A percentile compares a stretch with the other conserved stretches of the same genome.
Conservation (phyloP, 1,140 invertebrate species). For the Mactra quadrangularis region DNA sequence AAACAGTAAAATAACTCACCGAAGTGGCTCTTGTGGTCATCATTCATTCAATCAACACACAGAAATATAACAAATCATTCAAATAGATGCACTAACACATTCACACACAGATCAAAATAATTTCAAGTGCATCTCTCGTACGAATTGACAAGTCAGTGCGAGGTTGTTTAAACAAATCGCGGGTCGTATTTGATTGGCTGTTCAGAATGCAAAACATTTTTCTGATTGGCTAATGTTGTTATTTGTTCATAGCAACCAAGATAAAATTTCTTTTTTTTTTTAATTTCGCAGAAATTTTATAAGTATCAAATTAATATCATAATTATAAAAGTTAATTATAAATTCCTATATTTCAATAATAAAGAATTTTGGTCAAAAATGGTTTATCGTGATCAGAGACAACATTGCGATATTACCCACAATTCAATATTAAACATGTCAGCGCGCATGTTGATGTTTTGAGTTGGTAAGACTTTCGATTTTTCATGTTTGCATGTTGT, state of each 20-base stretch:
- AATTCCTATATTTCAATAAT: too few relatives aligned
- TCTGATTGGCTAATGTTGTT: slow-evolving; percentile 69
- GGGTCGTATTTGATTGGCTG: slow-evolving; percentile 69
- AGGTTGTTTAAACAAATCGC: slow-evolving; percentile 70
- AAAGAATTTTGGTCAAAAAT: too few relatives aligned
- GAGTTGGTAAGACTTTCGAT: too few relatives aligned
- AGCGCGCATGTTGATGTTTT: too few relatives aligned
- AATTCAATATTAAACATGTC: too few relatives aligned
- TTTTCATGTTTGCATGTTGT: too few relatives aligned
- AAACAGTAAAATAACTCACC: slow-evolving; percentile 61
- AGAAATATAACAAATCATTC: slow-evolving; percentile 58
- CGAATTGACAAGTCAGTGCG: slow-evolving; percentile 61
- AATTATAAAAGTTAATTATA: too few relatives aligned
- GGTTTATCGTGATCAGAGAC: too few relatives aligned
- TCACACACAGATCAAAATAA: slow-evolving; percentile 59
- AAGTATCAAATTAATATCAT: too few relatives aligned
- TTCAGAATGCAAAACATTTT: slow-evolving; percentile 63
- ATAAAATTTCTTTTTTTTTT: neutral
- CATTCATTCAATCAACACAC: slow-evolving; percentile 29
- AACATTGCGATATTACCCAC: too few relatives aligned
- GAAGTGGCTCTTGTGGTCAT: slow-evolving; percentile 69
- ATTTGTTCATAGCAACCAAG: slow-evolving; percentile 59
- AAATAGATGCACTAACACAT: slow-evolving; percentile 24
- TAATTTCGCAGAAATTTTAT: too few relatives aligned
- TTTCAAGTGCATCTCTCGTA: slow-evolving; percentile 57